Evolutionary conservation across 2,797 vertebrate species (phyloP).

Genomic region (Acanthornis magna): DNA sequence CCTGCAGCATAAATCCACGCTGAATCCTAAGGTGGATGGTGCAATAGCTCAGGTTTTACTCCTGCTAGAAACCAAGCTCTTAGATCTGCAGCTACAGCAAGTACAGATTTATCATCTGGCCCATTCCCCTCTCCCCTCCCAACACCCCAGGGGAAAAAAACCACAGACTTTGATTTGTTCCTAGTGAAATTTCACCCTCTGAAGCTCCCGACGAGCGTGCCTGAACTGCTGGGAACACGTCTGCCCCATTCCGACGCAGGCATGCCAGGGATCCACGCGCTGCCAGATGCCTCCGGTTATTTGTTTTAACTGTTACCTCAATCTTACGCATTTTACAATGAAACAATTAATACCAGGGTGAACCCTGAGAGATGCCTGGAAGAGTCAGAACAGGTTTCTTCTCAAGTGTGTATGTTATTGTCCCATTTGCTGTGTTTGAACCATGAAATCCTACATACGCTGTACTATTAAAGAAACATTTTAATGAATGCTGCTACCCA

Average conservation of each 20-base stretch:
- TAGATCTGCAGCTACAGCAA: not conserved
- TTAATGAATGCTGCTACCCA: slow-evolving; percentile 6
- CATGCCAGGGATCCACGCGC: not conserved
- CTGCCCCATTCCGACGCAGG: not conserved
- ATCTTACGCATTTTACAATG: slow-evolving; percentile 21
- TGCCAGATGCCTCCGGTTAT: slow-evolving; percentile 50
- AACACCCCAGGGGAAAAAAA: not conserved
- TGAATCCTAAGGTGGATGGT: not conserved
- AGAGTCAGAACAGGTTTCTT: slow-evolving; percentile 28
- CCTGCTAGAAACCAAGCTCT: not conserved
- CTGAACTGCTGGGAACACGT: slow-evolving; percentile 49
- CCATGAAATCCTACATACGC: not conserved
- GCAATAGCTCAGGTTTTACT: not conserved
- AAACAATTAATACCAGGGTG: slow-evolving; percentile 18
- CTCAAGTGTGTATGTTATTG: not conserved
- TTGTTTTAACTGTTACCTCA: slow-evolving; percentile 66
- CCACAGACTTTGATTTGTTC: slow-evolving; percentile 34
- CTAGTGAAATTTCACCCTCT: slow-evolving; percentile 18
- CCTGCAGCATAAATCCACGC: not conserved
- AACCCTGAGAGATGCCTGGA: not conserved
- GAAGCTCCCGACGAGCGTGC: slow-evolving; percentile 8
- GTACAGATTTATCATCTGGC: not conserved
- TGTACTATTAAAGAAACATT: not conserved
- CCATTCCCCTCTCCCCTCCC: not conserved
- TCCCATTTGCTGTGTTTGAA: not conserved